Evolutionary conservation across 2,797 vertebrate genomes (phyloP), one percentile per base, ranked within the genome.

Genomic region (Protonibea diacanthus): DNA sequence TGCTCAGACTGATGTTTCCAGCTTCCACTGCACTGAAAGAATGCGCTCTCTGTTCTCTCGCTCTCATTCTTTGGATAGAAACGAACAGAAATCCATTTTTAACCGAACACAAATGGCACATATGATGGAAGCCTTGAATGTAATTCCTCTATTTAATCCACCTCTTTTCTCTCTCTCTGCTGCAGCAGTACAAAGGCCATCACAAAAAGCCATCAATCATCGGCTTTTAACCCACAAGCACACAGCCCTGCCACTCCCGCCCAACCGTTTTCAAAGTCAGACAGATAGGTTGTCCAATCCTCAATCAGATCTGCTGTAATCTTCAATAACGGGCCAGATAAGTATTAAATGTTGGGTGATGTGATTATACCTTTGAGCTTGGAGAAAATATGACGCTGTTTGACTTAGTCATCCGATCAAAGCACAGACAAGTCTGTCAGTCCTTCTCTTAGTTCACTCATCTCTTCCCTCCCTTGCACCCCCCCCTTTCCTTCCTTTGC

Each of bases 341-440:
- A 74, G 63, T 63, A 78, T 83, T 83, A 79, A 88, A 88, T 72
- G 81, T 60, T 60, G 58, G 55, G 23, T 65, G 81, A 89, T 91
- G 81, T 83, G 83, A 83, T 88, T 85, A 62, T 72, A 82, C 80
- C 87, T 86, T 69, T 14, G 67, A 42, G 42, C 78, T 83, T 48
- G 20, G 71, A 68, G 52, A 82, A 81, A 86, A 76, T 71, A 76
- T 69, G 70, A 80, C 63, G 11, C 66, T 74, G 61, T 77, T 33
- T 65, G 66, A 61, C 38, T 79, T 51, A 73, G 72, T 68, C 74
- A 85, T 83, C 78, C 83, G 80, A 91, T 91, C 82, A 90, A 91
- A 90, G 89, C 69, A 86, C 53, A 88, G 76, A 84, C 74, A 68
- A 83, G 64, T 67, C 76, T 89, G 55, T 82, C 78, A 71, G 68